Base-by-base conservation (phyloP, 1,140 invertebrate genomes). In the Sinella curviseta region DNA sequence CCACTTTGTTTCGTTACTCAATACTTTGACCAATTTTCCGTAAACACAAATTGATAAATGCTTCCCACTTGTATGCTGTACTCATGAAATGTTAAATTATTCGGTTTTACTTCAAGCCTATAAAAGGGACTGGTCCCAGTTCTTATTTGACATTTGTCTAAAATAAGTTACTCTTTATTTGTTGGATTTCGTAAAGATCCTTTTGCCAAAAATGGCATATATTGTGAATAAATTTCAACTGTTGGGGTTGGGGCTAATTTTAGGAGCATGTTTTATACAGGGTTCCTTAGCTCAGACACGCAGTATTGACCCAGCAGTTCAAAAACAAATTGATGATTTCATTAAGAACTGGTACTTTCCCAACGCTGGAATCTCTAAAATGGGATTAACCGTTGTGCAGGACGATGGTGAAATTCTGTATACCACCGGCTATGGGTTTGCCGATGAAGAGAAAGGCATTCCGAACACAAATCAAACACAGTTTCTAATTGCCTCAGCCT, bases 401-500 rank as follows among this genome's bases (percentile, higher is more conserved):
- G 33, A 35, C 24, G 75, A 81, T 79, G 80, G 75, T 31, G 16
- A 28, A 4, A 65, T 70, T 0, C 30, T 26, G 0, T 78, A 78
- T 17, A 28, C 74, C 14, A 75, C 34, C n/a, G 80, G 80, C 0
- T 81, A 81, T 74, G 77, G 80, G 4, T 48, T 34, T 20, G 54
- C 60, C n/a, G 67, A 81, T 28, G 24, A 77, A 8, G 80, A 79
- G 39, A 77, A 78, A 31, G 24, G 35, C 28, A 34, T 79, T 0
- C 28, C n/a, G 26, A 67, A 30, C 0, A 33, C 28, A 31, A 57
- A 65, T 30, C 17, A 78, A 1, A 81, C 74, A 8, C 26, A 77
- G 17, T 81, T 81, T 75, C 17, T 20, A 28, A 79, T 81, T 24
- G 80, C 54, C 36, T 81, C 80, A 0, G 55, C 77, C n/a, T 55